Evolutionary conservation across 2,113 vertebrate species (phyloP), one percentile per base, ranked within the genome.

Genomic region (Zosterops borbonicus): DNA sequence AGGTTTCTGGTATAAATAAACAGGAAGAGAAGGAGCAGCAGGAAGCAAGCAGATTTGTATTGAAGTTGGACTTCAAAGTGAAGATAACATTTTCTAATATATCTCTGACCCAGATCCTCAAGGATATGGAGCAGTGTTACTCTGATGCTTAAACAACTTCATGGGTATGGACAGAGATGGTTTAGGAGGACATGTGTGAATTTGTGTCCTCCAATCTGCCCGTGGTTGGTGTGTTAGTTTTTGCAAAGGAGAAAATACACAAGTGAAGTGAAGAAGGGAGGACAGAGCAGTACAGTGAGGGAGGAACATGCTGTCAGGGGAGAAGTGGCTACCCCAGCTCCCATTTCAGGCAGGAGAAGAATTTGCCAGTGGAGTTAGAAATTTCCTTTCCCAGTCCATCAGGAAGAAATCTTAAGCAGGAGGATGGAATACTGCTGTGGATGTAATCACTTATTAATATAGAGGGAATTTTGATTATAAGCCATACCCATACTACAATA

Each of bases 11-110:
- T 56, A 65, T 25, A 90, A 91, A 90, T 65, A 83, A 81, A 27
- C 18, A 87, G 25, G 16, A 70, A 67, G 28, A 24, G 31, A 87
- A 78, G 18, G 6, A 92, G 59, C 47, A 78, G 89, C 60, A 70
- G 33, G 67, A 88, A 90, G 47, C 47, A 77, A 90, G 59, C 2
- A 64, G 63, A 82, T 87, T 71, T 81, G 49, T 49, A 78, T 21
- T 87, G 83, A 89, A 81, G 39, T 71, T 49, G 64, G 27, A 78
- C 80, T 90, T 95, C 76, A 89, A 89, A 96, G 83, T 12, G 33
- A 83, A 88, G 50, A 80, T 39, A 70, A 81, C 16, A 31, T 80
- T 86, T 94, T 89, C 68, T 88, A 76, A 93, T 42, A 79, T 33
- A 88, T 76, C 44, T 87, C 62, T 88, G 67, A 74, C 68, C 63